Percentiles rank a stretch among this genome's conserved stretches.
phyloP scores from a whole-genome alignment of 2,797 vertebrate genomes.

The Xenops minutus region DNA sequence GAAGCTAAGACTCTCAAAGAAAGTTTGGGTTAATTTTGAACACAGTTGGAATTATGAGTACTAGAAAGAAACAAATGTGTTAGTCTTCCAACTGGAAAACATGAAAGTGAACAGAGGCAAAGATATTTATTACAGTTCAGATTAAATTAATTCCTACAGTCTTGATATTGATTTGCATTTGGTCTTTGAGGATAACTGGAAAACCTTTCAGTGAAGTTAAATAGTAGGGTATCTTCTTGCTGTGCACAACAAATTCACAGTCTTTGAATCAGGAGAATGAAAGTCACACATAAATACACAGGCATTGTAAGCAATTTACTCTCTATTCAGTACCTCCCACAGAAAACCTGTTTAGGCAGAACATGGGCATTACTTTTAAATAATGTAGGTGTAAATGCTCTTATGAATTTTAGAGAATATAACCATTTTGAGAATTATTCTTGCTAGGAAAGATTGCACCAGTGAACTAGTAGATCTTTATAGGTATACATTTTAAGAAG shows the following conservation, averaged over 20 bases:
- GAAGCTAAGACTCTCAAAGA: background rate
- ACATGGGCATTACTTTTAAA: background rate
- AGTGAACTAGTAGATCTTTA: background rate
- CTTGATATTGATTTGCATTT: background rate
- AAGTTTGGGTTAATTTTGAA: background rate
- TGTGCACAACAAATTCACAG: background rate
- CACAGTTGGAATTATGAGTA: background rate
- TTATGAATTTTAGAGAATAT: background rate
- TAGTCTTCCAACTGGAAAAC: background rate
- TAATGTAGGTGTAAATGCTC: background rate
- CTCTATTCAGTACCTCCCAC: background rate
- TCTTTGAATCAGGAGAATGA: background rate
- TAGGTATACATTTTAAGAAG: constrained; percentile 13
- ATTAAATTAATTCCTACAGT: background rate
- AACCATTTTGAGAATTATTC: background rate
- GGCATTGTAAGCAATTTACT: background rate
- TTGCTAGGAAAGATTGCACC: background rate
- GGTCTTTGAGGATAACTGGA: background rate
- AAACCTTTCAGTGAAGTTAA: background rate
- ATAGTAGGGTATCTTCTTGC: background rate
- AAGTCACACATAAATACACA: background rate
- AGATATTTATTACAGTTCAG: background rate
- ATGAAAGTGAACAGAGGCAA: background rate
- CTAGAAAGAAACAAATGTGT: background rate
- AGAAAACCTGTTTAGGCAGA: background rate